Evolutionary conservation across 1,140 invertebrate genomes (phyloP), one percentile per base, ranked within the genome.

Genomic region (Drosophila eugracilis): DNA sequence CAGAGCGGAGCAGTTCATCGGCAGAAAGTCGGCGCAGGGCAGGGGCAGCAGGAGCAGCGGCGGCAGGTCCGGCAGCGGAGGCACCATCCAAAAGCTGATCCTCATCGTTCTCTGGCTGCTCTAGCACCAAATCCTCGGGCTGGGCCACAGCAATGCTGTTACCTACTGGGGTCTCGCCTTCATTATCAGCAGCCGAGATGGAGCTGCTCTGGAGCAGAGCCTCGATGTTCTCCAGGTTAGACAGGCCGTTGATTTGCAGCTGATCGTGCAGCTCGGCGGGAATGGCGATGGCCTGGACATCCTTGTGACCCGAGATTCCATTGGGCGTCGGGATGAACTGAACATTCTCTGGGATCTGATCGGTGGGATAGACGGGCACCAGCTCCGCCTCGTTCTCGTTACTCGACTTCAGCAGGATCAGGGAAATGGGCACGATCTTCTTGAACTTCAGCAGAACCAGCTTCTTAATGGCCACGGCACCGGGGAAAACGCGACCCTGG

Each of bases 321-420:
- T 91, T 91, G 21, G 89, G 89, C 0, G 89, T 91, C 30, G 89
- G 89, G 7, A 91, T 91, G 66, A 91, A 91, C 55, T 91, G 89
- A 0, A 91, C 89, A 24, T 91, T 78, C 47, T 89, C 73, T 36
- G 89, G 89, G 1, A 91, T 91, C 75, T 91, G 85, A 22, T 90
- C 86, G 1, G 89, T 91, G 36, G 89, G 89, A 3, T 91, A 91
- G 0, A 91, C 89, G 1, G 89, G 89, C 54, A 91, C 89, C 55
- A 91, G 55, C 50, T 91, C 89, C 6, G 89, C 89, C 42, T 91
- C 89, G 12, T 89, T 90, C 36, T 89, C 89, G 37, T 89, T 91
- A 70, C 70, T 89, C 0, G 89, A 89, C 44, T 75, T 89, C 0
- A 91, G 62, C 48, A 91, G 73, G 49, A 91, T 91, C 50, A 91